Evolutionary conservation across 1,140 invertebrate species (phyloP).

Genomic region (Aplysia californica): DNA sequence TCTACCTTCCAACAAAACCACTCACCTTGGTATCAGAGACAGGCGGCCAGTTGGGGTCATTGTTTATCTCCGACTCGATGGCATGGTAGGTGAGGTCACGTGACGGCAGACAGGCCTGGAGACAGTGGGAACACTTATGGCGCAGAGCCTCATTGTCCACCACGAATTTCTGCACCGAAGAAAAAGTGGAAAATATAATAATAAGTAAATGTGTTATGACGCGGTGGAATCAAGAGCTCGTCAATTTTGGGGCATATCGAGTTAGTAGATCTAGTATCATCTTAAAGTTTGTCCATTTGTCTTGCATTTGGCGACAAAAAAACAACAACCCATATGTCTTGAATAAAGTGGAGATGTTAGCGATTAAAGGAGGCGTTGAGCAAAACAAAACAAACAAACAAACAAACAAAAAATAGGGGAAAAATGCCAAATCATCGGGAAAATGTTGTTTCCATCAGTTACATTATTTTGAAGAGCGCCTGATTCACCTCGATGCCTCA

Average conservation of each 20-base stretch:
- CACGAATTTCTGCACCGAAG: conserved; percentile 48
- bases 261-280: too few relatives aligned
- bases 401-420: neutral
- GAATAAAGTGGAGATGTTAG: neutral
- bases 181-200: neutral
- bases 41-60: conserved; percentile 49
- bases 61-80: conserved; percentile 47
- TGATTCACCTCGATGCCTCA: too few relatives aligned
- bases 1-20: too few relatives aligned
- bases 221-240: too few relatives aligned
- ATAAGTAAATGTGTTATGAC: too few relatives aligned
- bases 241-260: too few relatives aligned
- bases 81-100: conserved; percentile 39
- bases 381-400: neutral
- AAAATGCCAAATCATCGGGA: neutral
- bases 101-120: conserved; percentile 31
- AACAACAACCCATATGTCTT: neutral
- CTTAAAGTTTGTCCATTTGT: too few relatives aligned
- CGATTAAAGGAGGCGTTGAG: neutral
- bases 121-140: conserved; percentile 30
- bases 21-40: conserved; percentile 35
- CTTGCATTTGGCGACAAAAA: neutral
- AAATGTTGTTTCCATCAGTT: too few relatives aligned
- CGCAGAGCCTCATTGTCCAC: conserved; percentile 48
- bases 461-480: too few relatives aligned